phyloP scores from a whole-genome alignment of 2,797 vertebrate species.

The Triplophysa bombifrons region DNA sequence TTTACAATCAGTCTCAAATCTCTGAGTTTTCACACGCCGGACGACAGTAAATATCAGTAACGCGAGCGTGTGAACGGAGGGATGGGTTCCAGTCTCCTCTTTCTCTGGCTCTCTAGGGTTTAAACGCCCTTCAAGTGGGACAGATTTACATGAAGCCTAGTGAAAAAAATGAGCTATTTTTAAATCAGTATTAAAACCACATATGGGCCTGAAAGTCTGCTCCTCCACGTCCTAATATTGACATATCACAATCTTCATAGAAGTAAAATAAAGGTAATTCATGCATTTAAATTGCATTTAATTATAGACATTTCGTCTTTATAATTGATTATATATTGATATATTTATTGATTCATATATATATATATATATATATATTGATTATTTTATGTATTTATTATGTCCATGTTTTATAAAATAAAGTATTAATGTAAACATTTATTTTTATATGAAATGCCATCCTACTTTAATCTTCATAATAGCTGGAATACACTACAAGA shows the following conservation, averaged over 20 bases:
- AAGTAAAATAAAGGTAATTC: neutral
- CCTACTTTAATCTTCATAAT: too few relatives aligned
- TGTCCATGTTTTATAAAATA: neutral
- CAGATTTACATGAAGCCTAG: constrained; percentile 66
- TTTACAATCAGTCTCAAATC: too few relatives aligned
- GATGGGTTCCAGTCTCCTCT: constrained; percentile 62
- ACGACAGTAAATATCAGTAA: constrained; percentile 27
- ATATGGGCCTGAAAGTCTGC: constrained; percentile 34
- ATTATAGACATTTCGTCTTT: too few relatives aligned
- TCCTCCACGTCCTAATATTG: neutral
- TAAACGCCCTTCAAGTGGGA: constrained; percentile 66
- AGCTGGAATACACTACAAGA: too few relatives aligned
- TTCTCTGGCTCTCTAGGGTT: constrained; percentile 62
- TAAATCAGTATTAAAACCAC: constrained; percentile 41
- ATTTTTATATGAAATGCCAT: neutral
- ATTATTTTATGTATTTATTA: neutral
- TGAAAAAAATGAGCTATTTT: constrained; percentile 47
- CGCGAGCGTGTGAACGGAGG: constrained; percentile 54
- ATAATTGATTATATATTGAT: neutral
- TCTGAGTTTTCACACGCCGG: constrained; percentile 5
- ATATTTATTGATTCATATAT: too few relatives aligned
- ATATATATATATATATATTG: neutral
- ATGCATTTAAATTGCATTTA: too few relatives aligned
- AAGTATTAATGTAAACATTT: neutral
- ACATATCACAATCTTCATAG: neutral